A percentile compares a stretch with the other conserved stretches of the same genome.
These are phyloP conservation scores for Anthopleura xanthogrammica DNA, from an alignment of 92 coral and sea anemone species.

Conservation along the genomic window DNA sequence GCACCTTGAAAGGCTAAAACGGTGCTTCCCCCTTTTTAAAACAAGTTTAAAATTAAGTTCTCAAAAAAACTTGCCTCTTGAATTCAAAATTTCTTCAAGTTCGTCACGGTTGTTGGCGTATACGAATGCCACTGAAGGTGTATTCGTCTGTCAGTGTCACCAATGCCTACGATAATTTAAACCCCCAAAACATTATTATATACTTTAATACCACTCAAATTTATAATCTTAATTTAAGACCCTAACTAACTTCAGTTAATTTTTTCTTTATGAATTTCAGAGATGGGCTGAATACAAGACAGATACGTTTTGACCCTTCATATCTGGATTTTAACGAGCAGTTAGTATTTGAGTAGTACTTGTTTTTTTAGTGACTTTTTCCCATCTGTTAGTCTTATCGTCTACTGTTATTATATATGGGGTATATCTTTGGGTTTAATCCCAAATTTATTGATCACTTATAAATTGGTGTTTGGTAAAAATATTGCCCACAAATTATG, in stretches of 20 bases:
- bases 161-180: background rate
- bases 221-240: background rate
- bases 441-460: background rate
- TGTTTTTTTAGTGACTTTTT: background rate
- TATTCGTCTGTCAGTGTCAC: background rate
- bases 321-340: constrained; percentile 95
- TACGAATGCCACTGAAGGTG: background rate
- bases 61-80: background rate
- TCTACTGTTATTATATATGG: background rate
- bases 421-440: background rate
- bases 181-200: background rate
- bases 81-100: background rate
- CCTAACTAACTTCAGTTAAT: background rate
- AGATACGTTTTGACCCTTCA: constrained; percentile 94
- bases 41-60: background rate
- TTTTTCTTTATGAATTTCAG: constrained; percentile 54
- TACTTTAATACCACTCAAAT: background rate
- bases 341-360: constrained; percentile 61
- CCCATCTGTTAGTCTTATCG: background rate
- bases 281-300: constrained; percentile 85
- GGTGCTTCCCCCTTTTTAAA: background rate
- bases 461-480: background rate
- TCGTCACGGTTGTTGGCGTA: background rate
- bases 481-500: background rate
- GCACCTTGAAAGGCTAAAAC: background rate